Percentiles rank a stretch among this genome's conserved stretches.
Conservation (phyloP, 2,888 invertebrate genomes). For the Tachystola acroxantha region DNA sequence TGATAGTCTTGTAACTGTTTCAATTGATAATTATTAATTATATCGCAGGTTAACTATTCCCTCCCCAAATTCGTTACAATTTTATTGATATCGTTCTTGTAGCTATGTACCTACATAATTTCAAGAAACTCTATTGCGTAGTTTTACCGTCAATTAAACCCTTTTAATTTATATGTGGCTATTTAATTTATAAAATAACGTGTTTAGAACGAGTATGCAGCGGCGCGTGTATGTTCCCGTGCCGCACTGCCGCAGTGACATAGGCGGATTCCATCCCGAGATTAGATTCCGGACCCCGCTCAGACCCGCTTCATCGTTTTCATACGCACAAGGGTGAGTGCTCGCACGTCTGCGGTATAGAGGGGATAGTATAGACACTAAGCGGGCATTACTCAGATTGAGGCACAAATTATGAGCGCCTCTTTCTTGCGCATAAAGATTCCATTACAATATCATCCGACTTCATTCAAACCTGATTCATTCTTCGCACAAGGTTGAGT, state of each 20-base stretch:
- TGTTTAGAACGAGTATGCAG: background rate
- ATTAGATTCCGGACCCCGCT: conserved; percentile 14
- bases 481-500: background rate
- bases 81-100: too few relatives aligned
- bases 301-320: conserved; percentile 7
- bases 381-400: background rate
- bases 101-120: too few relatives aligned
- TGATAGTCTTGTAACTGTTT: too few relatives aligned
- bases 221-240: background rate
- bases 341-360: background rate
- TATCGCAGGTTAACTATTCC: too few relatives aligned
- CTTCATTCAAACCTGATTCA: conserved; percentile 10
- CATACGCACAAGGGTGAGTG: background rate
- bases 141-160: too few relatives aligned
- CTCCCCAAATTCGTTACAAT: too few relatives aligned
- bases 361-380: background rate
- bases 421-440: too few relatives aligned
- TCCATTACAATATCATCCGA: conserved; percentile 14
- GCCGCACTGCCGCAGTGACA: conserved; percentile 2
- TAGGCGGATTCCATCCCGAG: conserved; percentile 13
- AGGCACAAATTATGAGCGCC: too few relatives aligned
- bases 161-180: too few relatives aligned
- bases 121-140: too few relatives aligned
- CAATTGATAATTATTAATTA: too few relatives aligned
- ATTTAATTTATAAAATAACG: background rate